phyloP scores from a whole-genome alignment of 2,113 vertebrate genomes.

The Maccullochella peelii region DNA sequence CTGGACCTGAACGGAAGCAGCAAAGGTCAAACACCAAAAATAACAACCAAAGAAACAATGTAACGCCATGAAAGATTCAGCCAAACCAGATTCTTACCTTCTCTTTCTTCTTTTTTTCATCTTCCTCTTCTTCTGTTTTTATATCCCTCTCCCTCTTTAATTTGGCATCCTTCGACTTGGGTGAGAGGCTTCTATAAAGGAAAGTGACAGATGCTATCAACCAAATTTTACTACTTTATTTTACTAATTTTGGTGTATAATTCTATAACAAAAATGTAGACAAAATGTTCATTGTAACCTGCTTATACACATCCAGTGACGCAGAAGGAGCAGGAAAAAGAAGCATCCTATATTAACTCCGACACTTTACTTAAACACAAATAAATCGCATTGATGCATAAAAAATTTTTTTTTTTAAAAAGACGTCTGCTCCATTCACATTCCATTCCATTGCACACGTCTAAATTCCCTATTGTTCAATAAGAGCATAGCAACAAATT shows the following conservation, averaged over 20 bases:
- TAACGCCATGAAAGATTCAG: neutral
- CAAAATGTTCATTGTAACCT: neutral
- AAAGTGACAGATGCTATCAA: neutral
- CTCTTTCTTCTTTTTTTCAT: slow-evolving; percentile 90
- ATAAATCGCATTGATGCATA: no score
- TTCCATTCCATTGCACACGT: no score
- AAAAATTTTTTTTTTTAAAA: no score
- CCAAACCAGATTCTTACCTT: slow-evolving; percentile 78
- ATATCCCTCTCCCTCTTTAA: slow-evolving; percentile 90
- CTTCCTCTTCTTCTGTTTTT: slow-evolving; percentile 92
- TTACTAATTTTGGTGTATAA: neutral
- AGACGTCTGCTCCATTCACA: neutral
- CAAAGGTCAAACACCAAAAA: neutral
- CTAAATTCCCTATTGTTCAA: neutral
- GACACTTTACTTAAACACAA: no score
- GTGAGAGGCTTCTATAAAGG: slow-evolving; percentile 86
- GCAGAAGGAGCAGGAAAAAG: neutral
- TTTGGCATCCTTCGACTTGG: slow-evolving; percentile 89
- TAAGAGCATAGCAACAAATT: neutral
- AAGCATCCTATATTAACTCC: neutral
- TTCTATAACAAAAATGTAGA: neutral
- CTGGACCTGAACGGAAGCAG: slow-evolving; percentile 84
- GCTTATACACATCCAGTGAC: neutral
- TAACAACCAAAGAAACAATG: neutral
- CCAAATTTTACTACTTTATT: neutral